Evolutionary conservation across 1,140 invertebrate genomes (phyloP).

Genomic region (Ceratina japonica): DNA sequence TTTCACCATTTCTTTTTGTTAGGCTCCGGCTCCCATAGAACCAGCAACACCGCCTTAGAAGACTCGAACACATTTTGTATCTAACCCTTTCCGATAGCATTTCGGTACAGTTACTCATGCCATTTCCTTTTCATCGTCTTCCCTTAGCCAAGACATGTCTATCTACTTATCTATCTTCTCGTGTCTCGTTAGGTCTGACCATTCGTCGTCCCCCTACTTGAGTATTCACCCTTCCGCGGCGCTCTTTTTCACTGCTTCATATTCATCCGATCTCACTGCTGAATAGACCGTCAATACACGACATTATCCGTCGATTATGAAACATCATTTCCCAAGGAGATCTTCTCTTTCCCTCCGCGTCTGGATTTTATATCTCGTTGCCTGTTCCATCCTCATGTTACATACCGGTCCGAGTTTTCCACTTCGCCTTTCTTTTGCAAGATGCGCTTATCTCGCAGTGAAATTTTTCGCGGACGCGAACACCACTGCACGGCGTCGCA

Average conservation of each 20-base stretch:
- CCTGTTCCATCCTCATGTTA: background rate
- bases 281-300: constrained; percentile 34
- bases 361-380: background rate
- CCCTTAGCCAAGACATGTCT: constrained; percentile 9
- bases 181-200: constrained; percentile 42
- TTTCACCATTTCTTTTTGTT: constrained; percentile 31
- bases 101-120: constrained; percentile 31
- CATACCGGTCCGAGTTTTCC: background rate
- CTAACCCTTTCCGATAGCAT: constrained; percentile 24
- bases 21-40: constrained; percentile 7
- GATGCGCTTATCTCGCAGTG: background rate
- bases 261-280: background rate
- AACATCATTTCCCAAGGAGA: constrained; percentile 15
- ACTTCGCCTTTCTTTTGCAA: background rate
- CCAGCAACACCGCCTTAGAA: constrained; percentile 14
- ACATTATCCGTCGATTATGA: background rate
- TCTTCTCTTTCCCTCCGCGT: background rate
- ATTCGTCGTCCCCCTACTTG: constrained; percentile 37
- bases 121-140: constrained; percentile 2
- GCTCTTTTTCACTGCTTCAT: constrained; percentile 10
- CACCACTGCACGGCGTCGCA: background rate
- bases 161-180: constrained; percentile 28
- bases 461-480: background rate
- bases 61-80: constrained; percentile 41
- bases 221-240: constrained; percentile 23